Conservation (phyloP, 2,797 vertebrate genomes). For the Hylomyscus alleni region DNA sequence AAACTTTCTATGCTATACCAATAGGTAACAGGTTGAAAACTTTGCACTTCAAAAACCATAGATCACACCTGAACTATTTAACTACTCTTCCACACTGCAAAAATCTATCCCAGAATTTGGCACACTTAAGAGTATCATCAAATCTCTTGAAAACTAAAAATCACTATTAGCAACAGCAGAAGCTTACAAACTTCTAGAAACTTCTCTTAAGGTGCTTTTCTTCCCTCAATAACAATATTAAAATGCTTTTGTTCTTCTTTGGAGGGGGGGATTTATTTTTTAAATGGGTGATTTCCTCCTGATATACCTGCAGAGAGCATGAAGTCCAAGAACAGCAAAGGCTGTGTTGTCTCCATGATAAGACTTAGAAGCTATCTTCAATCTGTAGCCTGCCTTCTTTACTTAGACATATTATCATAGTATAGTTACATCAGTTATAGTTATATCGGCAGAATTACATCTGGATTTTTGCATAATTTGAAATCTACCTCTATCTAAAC, state of each 20-base stretch:
- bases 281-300: neutral
- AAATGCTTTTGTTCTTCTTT: neutral
- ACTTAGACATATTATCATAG: neutral
- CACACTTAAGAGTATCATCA: neutral
- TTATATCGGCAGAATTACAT: neutral
- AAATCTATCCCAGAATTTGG: slow-evolving; percentile 13
- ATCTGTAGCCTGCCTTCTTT: neutral
- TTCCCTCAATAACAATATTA: neutral
- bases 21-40: slow-evolving; percentile 16
- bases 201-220: neutral
- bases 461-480: neutral
- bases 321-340: neutral
- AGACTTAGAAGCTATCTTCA: neutral
- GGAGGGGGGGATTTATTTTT: slow-evolving; percentile 28
- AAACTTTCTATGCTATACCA: neutral
- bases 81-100: slow-evolving; percentile 38
- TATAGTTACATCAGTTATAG: neutral
- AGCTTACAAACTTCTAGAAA: slow-evolving; percentile 18
- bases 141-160: slow-evolving; percentile 43
- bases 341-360: neutral
- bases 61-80: slow-evolving; percentile 34
- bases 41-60: slow-evolving; percentile 34
- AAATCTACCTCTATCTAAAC: slow-evolving; percentile 19
- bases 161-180: slow-evolving; percentile 10
- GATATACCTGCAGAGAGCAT: neutral